Conservation (phyloP, 2,888 invertebrate genomes). For the Notocelia uddmanniana region DNA sequence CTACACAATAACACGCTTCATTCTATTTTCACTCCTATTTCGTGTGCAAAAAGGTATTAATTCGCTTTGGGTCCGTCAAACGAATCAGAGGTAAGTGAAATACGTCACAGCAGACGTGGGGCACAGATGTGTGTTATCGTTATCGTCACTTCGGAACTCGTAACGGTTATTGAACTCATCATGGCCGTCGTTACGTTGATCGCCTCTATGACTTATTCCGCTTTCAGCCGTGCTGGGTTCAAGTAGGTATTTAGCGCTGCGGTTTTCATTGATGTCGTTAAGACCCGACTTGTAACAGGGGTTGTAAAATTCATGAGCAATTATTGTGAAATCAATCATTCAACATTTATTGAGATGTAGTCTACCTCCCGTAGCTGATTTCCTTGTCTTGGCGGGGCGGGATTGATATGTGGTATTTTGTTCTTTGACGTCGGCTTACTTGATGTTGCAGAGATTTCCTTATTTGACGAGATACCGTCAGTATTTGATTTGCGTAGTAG, state of each 20-base stretch:
- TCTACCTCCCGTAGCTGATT: too few species aligned
- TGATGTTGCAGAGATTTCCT: too few species aligned
- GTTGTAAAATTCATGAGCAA: too few species aligned
- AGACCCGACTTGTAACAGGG: neutral
- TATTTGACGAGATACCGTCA: too few species aligned
- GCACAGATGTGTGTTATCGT: slow-evolving; percentile 73
- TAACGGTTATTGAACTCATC: slow-evolving; percentile 78
- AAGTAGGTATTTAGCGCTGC: slow-evolving; percentile 29
- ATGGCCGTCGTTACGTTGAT: slow-evolving; percentile 73
- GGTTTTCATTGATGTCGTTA: neutral
- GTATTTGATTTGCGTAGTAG: too few species aligned
- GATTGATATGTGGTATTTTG: too few species aligned
- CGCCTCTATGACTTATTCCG: slow-evolving; percentile 54
- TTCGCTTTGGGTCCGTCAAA: neutral
- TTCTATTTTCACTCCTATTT: neutral
- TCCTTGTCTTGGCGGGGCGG: too few species aligned
- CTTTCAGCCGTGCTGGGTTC: slow-evolving; percentile 32
- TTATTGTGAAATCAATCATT: too few species aligned
- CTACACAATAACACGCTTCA: slow-evolving; percentile 8
- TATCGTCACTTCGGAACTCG: slow-evolving; percentile 70
- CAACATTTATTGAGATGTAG: too few species aligned
- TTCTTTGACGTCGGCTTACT: too few species aligned
- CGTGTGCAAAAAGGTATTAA: neutral
- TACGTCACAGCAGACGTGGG: slow-evolving; percentile 45
- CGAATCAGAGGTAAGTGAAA: slow-evolving; percentile 43